Base-by-base conservation (phyloP, 2,113 vertebrate species). In the Sceloporus undulatus region DNA sequence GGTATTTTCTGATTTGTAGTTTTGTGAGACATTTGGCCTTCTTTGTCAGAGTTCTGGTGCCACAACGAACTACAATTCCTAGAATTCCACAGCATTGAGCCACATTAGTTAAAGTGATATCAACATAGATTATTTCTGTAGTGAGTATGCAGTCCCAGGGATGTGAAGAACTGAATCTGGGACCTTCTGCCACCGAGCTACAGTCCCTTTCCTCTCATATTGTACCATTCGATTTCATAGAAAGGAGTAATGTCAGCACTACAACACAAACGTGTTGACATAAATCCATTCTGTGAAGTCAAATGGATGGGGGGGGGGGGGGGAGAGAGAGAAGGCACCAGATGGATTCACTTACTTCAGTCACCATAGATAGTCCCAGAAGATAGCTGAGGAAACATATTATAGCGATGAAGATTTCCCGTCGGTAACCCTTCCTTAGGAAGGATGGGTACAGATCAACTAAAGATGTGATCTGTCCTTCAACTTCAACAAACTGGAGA, bases 401-500 rank as follows among this genome's bases (percentile, higher is more conserved):
- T 86, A 98, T 94, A 95, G 98, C 99, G 89, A 99, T 99, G 96
- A 99, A 99, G 97, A 99, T 98, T 97, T 99, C 98, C 94, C 99
- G 97, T 91, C 98, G 98, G 97, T 99, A 99, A 96, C 98, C 98
- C 97, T 98, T 99, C 98, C 99, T 98, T 97, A 99, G 98, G 97
- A 99, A 96, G 96, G 98, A 97, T 80, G 99, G 99, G 97, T 99
- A 98, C 96, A 99, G 98, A 97, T 99, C 99, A 95, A 99, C 99
- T 95, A 99, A 98, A 77, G 99, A 99, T 77, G 99, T 99, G 98
- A 99, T 99, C 98, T 99, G 99, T 97, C 99, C 99, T 98, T 99
- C 99, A 96, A 99, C 99, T 97, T 99, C 99, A 94, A 99, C 99
- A 98, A 99, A 99, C 99, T 99, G 96, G n/a, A 78, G 71, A 74